Base-by-base conservation (phyloP, 1,140 invertebrate genomes). In the Diachasmimorpha longicaudata region DNA sequence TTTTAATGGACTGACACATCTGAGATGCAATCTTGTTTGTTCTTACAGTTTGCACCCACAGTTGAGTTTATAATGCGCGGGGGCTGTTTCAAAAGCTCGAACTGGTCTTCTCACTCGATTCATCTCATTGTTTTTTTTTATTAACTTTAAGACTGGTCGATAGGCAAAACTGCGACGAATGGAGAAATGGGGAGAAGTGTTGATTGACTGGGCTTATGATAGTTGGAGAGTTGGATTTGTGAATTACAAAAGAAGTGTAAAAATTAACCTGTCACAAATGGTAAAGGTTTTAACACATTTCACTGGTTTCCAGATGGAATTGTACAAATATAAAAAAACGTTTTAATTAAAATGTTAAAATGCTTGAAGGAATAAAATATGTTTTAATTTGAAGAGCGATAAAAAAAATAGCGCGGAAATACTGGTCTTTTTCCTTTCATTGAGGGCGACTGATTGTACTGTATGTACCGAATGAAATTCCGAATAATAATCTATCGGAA, bases 1-100 rank as follows among this genome's bases (percentile, higher is more conserved):
- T 78, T 78, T 78, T 78, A 78, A 78, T 78, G 77, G 77, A 78
- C 77, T 76, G 77, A 76, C 74, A 78, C 75, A 78, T 78, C 72
- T 75, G 70, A 78, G 77, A 78, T 76, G 74, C 68, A 78, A 69
- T 74, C 66, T 66, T 74, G 66, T 74, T 74, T 74, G 73, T 74
- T 74, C 66, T 74, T 74, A 69, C 39, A 39, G 66, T 63, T 63
- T 63, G 19, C 58, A 23, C 58, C 13, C 58, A 66, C 72, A 67
- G 19, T 21, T 8, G 68, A 69, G 63, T 69, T 69, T 69, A 74
- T 55, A 74, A 74, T 67, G 9, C 42, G 11, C 36, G 39, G 31
- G 63, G 36, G 21, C 23, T 1, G n/a, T 66, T 31, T 25, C 58
- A 31, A 25, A 66, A 66, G 4, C 31, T n/a, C 58, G 23, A 66